phyloP scores from a whole-genome alignment of 2,113 vertebrate species.

The Mus pahari region DNA sequence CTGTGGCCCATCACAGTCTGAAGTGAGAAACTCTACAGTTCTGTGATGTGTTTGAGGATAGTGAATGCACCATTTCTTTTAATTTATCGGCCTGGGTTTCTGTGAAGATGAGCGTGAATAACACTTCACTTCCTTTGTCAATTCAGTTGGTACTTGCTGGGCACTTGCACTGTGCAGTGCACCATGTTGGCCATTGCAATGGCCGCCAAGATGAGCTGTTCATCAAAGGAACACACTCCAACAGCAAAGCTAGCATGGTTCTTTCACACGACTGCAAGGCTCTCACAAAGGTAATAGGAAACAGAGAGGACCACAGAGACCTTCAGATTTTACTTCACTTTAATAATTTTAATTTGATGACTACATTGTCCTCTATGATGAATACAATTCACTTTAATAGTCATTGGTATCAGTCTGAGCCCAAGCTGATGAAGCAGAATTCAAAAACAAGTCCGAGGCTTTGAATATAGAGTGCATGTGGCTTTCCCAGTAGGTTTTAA shows the following conservation, averaged over 20 bases:
- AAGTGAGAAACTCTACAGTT: not conserved
- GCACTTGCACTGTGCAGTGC: not conserved
- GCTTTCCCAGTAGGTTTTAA: not conserved
- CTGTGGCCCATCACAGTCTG: not conserved
- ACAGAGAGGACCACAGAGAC: not conserved
- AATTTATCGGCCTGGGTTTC: not conserved
- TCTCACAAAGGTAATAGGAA: not conserved
- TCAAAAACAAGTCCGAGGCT: not conserved
- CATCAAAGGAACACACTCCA: constrained; percentile 2
- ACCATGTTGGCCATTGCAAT: not conserved
- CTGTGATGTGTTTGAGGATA: not conserved
- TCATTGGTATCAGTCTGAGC: not conserved
- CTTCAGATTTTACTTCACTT: not conserved
- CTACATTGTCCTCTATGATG: not conserved
- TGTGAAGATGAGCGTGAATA: constrained; percentile 7
- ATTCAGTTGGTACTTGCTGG: not conserved
- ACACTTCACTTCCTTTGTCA: constrained; percentile 37
- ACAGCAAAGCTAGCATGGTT: not conserved
- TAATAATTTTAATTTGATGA: constrained; percentile 43
- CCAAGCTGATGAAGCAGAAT: not conserved
- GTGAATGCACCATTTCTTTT: not conserved
- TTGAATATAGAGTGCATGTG: not conserved
- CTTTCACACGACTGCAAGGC: not conserved
- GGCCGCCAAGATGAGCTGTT: not conserved
- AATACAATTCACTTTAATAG: not conserved